These are phyloP conservation scores for Brienomyrus longianalis DNA, from an alignment of 2,113 vertebrate species.

Conservation along the genomic window DNA sequence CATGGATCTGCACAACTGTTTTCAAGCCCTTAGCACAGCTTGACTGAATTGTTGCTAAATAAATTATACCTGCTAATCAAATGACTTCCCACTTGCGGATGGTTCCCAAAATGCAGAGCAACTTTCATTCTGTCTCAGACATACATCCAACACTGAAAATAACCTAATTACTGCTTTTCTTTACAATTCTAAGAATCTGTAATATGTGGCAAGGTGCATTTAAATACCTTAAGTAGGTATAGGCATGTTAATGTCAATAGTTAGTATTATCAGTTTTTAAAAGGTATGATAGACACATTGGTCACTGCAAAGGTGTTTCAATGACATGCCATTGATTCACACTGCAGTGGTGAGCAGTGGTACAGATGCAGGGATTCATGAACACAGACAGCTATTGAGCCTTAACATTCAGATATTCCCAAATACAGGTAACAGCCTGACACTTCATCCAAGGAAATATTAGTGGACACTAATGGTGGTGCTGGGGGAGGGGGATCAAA, in stretches of 20 bases:
- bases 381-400: neutral
- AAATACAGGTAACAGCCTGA: neutral
- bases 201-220: neutral
- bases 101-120: constrained; percentile 3
- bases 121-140: neutral
- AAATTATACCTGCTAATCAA: neutral
- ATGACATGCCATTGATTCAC: neutral
- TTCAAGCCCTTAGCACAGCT: neutral
- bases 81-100: neutral
- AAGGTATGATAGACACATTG: neutral
- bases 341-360: neutral
- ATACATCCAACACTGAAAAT: neutral
- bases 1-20: neutral
- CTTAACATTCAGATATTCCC: neutral
- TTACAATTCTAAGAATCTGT: neutral
- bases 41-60: neutral
- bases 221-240: neutral
- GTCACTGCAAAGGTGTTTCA: neutral
- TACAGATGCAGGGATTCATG: neutral
- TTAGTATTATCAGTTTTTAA: neutral
- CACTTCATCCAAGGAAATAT: neutral
- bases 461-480: neutral
- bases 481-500: too few relatives aligned
- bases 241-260: neutral
- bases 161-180: neutral